Percentiles rank a stretch among this genome's conserved stretches.
These are phyloP conservation scores for Orchestia grillus DNA, from an alignment of 1,140 invertebrate genomes.

Conservation along the genomic window DNA sequence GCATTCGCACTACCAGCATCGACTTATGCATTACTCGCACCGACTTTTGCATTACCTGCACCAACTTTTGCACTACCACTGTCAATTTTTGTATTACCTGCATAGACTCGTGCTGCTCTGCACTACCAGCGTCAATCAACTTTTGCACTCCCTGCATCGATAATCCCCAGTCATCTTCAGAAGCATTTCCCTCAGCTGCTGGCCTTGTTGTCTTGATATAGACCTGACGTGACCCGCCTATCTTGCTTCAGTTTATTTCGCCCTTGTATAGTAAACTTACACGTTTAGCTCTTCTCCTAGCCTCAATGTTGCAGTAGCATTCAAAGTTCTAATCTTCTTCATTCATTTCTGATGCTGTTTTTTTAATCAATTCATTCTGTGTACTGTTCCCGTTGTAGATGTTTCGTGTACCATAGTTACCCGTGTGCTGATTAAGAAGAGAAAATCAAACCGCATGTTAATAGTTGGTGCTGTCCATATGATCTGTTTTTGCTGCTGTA, in stretches of 20 bases:
- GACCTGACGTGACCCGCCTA: too few relatives aligned
- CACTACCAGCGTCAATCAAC: too few relatives aligned
- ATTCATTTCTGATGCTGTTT: neutral
- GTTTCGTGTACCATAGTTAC: neutral
- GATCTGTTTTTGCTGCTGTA: neutral
- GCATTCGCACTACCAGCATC: neutral
- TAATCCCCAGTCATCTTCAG: too few relatives aligned
- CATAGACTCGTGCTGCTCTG: too few relatives aligned
- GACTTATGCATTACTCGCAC: too few relatives aligned
- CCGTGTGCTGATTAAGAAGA: neutral
- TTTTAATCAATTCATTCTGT: neutral
- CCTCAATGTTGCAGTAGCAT: neutral
- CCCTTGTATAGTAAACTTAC: neutral
- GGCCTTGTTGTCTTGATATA: neutral
- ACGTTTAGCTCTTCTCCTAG: neutral
- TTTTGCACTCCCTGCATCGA: too few relatives aligned
- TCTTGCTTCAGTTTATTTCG: neutral
- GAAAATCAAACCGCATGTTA: neutral
- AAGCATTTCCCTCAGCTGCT: neutral
- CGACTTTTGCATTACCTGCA: too few relatives aligned
- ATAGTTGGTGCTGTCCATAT: neutral
- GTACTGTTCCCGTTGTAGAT: neutral
- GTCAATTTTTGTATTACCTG: too few relatives aligned
- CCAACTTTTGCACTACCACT: too few relatives aligned
- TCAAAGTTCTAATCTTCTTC: neutral